Base-by-base conservation (phyloP, 35 echinoderm and acorn worm species). In the Stichopus chloronotus region DNA sequence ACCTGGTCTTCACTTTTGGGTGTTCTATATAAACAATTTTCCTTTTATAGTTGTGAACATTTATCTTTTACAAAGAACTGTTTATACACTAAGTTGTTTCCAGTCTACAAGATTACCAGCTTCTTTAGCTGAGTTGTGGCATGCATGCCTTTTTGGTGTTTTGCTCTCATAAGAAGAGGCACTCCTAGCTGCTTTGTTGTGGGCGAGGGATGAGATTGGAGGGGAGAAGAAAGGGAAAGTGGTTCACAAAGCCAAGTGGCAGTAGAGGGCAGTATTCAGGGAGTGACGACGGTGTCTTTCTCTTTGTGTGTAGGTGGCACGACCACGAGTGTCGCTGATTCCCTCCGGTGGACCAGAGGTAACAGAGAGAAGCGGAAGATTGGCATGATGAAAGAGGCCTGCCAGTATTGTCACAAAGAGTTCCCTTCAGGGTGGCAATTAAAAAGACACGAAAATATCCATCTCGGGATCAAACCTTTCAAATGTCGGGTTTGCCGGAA, bases 231-330 rank as follows among this genome's bases (percentile, higher is more conserved):
- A n/a, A n/a, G n/a, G n/a, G 59, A 14, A 61, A 61, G 59, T 14
- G 59, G 59, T 4, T 43, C 30, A 43, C 30, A 43, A 43, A 43
- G 30, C 30, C 30, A 43, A 43, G 30, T 43, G 30, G 30, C 30
- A 3, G 30, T 43, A 43, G 59, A 61, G 8, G 59, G 14, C 14
- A 61, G 59, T 72, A 7, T 74, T n/a, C 13, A n/a, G 20, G 69
- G 19, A n/a, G 69, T 74, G 69, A 14, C 56, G 81, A 85, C 14
- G 9, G 78, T 85, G 82, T 85, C 82, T 85, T 85, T 85, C 82
- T 85, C 52, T 85, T 85, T 85, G 52, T 85, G 82, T 12, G 55
- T 85, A 85, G 82, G 57, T 85, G 82, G 20, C 55, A 23, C 20
- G 19, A 17, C 82, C 8, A 19, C 55, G 82, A 7, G 19, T 74